Conservation (phyloP, 2,113 vertebrate species). For the Hyperopisus bebe region DNA sequence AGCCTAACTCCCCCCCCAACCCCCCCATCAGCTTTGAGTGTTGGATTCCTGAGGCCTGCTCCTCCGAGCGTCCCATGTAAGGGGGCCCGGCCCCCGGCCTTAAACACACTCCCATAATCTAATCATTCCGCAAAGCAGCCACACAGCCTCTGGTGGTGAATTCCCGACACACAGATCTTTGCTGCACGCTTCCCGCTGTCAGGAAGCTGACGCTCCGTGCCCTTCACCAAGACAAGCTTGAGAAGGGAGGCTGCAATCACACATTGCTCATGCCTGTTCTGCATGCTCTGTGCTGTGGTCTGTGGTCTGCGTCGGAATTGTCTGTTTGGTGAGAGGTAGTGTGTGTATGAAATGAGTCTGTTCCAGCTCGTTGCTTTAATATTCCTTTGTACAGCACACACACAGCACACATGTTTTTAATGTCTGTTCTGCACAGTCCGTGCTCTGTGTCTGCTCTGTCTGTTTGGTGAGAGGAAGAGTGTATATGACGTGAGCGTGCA, state of each 20-base stretch:
- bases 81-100: slow-evolving; percentile 67
- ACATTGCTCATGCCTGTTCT: not conserved
- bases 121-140: slow-evolving; percentile 61
- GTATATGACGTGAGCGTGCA: not conserved
- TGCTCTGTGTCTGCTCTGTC: not conserved
- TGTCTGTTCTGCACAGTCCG: not conserved
- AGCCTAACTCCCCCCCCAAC: slow-evolving; percentile 42
- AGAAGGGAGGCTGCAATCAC: not conserved
- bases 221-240: not conserved
- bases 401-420: not conserved
- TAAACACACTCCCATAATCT: slow-evolving; percentile 69
- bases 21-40: slow-evolving; percentile 34
- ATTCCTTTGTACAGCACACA: not conserved
- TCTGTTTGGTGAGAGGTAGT: not conserved
- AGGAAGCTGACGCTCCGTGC: not conserved
- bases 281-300: not conserved
- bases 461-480: not conserved
- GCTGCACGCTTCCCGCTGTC: not conserved
- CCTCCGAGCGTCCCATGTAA: slow-evolving; percentile 56
- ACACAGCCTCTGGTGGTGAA: slow-evolving; percentile 22
- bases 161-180: not conserved
- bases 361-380: not conserved
- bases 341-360: not conserved
- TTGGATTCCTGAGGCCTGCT: slow-evolving; percentile 37
- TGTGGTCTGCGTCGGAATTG: not conserved